Evolutionary conservation across 2,888 invertebrate species (phyloP), one percentile per base, ranked within the genome.

Genomic region (Holacanthella duospinosa): DNA sequence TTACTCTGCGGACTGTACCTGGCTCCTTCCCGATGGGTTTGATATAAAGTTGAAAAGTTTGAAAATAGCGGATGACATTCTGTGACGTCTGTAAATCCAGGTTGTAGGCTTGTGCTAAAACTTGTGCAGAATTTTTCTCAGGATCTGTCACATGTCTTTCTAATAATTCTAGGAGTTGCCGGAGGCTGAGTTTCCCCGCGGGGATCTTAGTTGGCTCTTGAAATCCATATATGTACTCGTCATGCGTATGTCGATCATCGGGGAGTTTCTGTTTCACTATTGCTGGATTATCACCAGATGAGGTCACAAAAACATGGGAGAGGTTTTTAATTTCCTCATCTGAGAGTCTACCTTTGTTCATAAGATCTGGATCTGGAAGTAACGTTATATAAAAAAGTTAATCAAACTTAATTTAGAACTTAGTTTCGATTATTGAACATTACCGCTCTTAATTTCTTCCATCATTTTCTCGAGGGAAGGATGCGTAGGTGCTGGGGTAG

Each of bases 31-130:
- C 78, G 0, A 59, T 58, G 2, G 63, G 58, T 4, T 87, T 86
- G 67, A 85, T 75, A 75, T 84, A 84, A 2, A 88, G 75, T 75
- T 85, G 82, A 76, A 83, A 86, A 12, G 85, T 82, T 75, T 81
- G 83, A 74, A 83, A 88, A 76, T 87, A 82, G 74, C 83, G 81
- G 2, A 87, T 75, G 68, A 87, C 80, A 72, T 81, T 77, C 74
- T 77, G 77, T 71, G 75, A 74, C 74, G 66, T 61, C 60, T 83
- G 79, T 70, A 82, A 78, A 62, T 85, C 83, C 59, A 92, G 71
- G 74, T 85, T 84, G 75, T 87, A 86, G 65, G 88, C 82, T 55
- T 80, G 75, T 1, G 90, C 85, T 74, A 91, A 85, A 28, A 61
- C 29, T 12, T 79, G 76, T 0, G 78, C 77, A 2, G 82, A 83